Evolutionary conservation across 2,888 invertebrate genomes (phyloP).

Genomic region (Drepana falcataria): DNA sequence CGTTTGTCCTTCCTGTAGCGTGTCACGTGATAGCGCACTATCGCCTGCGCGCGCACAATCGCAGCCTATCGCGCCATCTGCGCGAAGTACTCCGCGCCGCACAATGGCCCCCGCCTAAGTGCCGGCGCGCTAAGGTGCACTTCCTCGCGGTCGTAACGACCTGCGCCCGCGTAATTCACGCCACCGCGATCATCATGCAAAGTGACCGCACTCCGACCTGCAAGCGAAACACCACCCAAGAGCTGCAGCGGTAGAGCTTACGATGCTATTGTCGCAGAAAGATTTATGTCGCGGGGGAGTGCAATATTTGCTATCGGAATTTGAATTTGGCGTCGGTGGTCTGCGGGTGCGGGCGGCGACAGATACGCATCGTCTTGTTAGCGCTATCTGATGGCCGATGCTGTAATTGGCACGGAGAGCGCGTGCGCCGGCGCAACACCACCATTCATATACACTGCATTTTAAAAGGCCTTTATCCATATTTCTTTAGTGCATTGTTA

Average conservation of each 20-base stretch:
- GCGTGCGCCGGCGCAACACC: slow-evolving; percentile 36
- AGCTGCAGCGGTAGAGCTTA: slow-evolving; percentile 7
- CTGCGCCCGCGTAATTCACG: slow-evolving; percentile 74
- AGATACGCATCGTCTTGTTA: slow-evolving; percentile 76
- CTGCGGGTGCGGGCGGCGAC: slow-evolving; percentile 25
- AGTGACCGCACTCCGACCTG: slow-evolving; percentile 33
- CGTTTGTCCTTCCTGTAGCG: slow-evolving; percentile 54
- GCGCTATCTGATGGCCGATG: slow-evolving; percentile 70
- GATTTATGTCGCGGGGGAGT: slow-evolving; percentile 58
- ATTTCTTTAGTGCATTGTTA: slow-evolving; percentile 27
- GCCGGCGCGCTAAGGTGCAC: slow-evolving; percentile 5
- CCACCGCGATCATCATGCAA: slow-evolving; percentile 73
- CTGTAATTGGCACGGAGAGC: slow-evolving; percentile 71
- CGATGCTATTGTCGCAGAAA: slow-evolving; percentile 11
- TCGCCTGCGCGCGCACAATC: slow-evolving; percentile 52
- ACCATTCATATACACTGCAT: slow-evolving; percentile 37
- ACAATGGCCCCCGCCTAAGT: slow-evolving; percentile 3
- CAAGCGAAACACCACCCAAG: slow-evolving; percentile 23
- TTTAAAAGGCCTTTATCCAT: slow-evolving; percentile 40
- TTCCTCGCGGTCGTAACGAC: slow-evolving; percentile 45
- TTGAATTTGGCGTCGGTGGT: slow-evolving; percentile 47
- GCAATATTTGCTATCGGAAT: slow-evolving; percentile 54
- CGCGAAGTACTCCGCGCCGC: slow-evolving; percentile 66
- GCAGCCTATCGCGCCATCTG: slow-evolving; percentile 65
- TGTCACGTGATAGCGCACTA: slow-evolving; percentile 50